These are phyloP conservation scores for Gymnoscelis rufifasciata DNA, from an alignment of 2,888 invertebrate species.

Conservation along the genomic window DNA sequence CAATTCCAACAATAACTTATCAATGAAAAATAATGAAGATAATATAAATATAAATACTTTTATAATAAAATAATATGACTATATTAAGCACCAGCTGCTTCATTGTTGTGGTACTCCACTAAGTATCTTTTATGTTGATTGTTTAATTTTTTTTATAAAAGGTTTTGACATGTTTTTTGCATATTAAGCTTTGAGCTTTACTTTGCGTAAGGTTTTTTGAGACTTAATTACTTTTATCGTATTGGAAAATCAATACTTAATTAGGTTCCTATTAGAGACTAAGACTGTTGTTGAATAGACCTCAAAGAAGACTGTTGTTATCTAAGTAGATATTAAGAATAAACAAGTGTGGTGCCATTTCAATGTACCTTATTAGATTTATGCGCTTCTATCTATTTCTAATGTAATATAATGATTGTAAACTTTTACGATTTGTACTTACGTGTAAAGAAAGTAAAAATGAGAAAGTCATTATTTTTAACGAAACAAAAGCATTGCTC, in stretches of 20 bases:
- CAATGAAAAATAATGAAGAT: too few relatives aligned
- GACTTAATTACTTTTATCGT: neutral
- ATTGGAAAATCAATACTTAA: slow-evolving; percentile 1
- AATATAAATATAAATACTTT: too few relatives aligned
- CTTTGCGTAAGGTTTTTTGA: too few relatives aligned
- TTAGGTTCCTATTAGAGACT: neutral
- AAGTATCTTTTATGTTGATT: too few relatives aligned
- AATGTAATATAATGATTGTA: neutral
- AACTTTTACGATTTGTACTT: neutral
- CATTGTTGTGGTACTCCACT: too few relatives aligned
- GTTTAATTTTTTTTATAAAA: neutral
- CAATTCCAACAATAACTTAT: too few relatives aligned
- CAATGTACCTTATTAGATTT: slow-evolving; percentile 6
- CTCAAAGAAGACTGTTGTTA: slow-evolving; percentile 6
- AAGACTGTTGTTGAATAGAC: slow-evolving; percentile 1
- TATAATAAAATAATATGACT: neutral
- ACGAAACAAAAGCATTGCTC: neutral
- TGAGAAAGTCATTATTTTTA: neutral
- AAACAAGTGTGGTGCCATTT: slow-evolving; percentile 5
- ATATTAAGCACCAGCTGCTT: neutral
- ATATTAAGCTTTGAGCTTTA: neutral
- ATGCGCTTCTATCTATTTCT: neutral
- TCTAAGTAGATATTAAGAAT: slow-evolving; percentile 3
- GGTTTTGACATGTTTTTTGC: neutral
- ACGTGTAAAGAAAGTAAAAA: neutral